A percentile compares a stretch with the other conserved stretches of the same genome.
phyloP scores from a whole-genome alignment of 1,140 invertebrate genomes.

The Microplitis demolitor region DNA sequence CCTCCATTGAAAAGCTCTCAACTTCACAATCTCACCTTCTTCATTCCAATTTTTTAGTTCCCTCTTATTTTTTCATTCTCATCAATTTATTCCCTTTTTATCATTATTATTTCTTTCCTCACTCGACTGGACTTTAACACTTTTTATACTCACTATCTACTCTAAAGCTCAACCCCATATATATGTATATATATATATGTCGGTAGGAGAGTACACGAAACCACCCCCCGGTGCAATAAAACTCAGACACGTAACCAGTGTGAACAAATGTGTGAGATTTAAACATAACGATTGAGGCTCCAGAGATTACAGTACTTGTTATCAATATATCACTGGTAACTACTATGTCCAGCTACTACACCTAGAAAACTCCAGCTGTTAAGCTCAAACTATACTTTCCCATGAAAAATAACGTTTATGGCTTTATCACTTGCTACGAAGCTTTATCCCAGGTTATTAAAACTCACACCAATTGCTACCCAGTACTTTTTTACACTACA shows the following conservation, averaged over 20 bases:
- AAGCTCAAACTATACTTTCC: background rate
- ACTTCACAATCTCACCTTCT: background rate
- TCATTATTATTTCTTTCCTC: no score
- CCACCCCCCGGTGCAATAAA: no score
- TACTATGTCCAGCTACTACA: background rate
- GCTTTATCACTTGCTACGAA: slow-evolving; percentile 21
- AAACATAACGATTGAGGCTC: background rate
- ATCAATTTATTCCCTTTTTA: no score
- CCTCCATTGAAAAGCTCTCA: slow-evolving; percentile 5
- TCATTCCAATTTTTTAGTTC: no score
- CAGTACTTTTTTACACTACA: background rate
- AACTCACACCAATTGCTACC: slow-evolving; percentile 5
- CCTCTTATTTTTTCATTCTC: no score
- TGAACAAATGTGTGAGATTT: background rate
- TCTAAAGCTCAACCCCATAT: no score
- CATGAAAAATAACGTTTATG: slow-evolving; percentile 26
- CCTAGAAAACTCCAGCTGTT: slow-evolving; percentile 8
- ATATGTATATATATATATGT: no score
- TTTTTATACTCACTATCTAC: no score
- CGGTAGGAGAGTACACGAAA: no score
- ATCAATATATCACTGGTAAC: background rate
- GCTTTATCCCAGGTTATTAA: slow-evolving; percentile 14
- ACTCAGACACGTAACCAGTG: no score
- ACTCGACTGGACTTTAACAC: no score
- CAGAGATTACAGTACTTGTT: background rate